Base-by-base conservation (phyloP, 2,888 invertebrate genomes). In the Sycophila texana region DNA sequence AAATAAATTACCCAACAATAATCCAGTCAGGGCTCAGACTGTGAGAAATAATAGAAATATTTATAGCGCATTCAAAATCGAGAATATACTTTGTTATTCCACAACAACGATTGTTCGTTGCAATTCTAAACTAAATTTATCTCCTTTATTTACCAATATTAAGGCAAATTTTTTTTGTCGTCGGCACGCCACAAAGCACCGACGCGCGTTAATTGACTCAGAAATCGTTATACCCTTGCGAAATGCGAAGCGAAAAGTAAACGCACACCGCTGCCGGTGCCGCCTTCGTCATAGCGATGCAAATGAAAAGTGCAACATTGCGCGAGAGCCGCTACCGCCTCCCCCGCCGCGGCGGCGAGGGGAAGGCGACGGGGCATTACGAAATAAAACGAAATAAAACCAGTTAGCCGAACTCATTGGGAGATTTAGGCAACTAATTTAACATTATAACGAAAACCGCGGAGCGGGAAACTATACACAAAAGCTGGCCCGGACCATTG, bases 311-410 rank as follows among this genome's bases (percentile, higher is more conserved):
- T 39, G 39, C 39, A 39, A 39, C 39, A 7, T 39, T 39, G 39
- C 39, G 39, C 39, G 39, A 4, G 39, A 4, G 39, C 7, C 39
- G 39, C 39, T 7, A 7, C 7, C 7, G 3, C 39, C 39, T 39
- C 39, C 26, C 61, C 14, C 22, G 3, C 0, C 39, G 14, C 61
- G 4, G 30, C 30, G 61, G 2, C 14, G 13, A 20, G 57, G 13
- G 18, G 4, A n/a, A 13, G 7, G 57, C 26, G 30, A 5, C 60
- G 61, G 30, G 16, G 61, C 30, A 30, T 61, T 16, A 30, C 18
- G 18, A 63, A 73, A 53, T 51, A 73, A 73, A 63, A 30, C 18
- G 18, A 63, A 73, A 53, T 51, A 73, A 73, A 63, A 61, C 53
- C 47, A 65, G 39, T 73, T 65, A 63, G 30, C 51, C 73, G 49